A percentile compares a stretch with the other conserved stretches of the same genome.
Conservation (phyloP, 2,888 invertebrate genomes). For the Adela reaumurella region DNA sequence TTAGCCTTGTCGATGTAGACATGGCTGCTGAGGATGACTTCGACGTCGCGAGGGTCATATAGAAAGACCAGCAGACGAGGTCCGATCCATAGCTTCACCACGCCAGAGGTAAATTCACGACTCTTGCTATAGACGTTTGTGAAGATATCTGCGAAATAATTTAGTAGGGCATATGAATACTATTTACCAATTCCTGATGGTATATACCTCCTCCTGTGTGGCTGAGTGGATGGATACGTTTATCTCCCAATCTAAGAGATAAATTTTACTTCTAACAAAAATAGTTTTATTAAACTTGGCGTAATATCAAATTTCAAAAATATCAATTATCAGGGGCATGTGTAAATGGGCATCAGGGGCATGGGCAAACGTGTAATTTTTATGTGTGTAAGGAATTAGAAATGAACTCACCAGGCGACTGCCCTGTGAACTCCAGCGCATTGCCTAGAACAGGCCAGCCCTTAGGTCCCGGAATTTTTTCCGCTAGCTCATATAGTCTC, state of each 20-base stretch:
- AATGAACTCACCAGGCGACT: conserved; percentile 64
- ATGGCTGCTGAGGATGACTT: conserved; percentile 74
- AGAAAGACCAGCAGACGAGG: conserved; percentile 72
- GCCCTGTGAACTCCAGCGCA: conserved; percentile 69
- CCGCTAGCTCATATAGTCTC: conserved; percentile 67
- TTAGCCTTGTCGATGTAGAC: conserved; percentile 77
- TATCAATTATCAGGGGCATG: too few species aligned
- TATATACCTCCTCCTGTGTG: too few species aligned
- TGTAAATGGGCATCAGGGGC: too few species aligned
- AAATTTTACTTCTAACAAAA: too few species aligned
- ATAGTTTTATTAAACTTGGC: too few species aligned
- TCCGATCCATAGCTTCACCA: conserved; percentile 72
- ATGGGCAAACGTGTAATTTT: too few species aligned
- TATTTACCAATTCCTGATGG: too few species aligned
- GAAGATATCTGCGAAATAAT: conserved; percentile 62
- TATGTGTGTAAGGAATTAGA: too few species aligned
- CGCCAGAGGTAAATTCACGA: conserved; percentile 47
- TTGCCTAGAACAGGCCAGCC: conserved; percentile 74
- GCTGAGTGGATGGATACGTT: too few species aligned
- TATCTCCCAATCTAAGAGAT: too few species aligned
- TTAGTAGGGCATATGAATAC: too few species aligned
- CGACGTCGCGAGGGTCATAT: conserved; percentile 73
- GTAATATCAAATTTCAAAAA: too few species aligned
- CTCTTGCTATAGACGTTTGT: conserved; percentile 55
- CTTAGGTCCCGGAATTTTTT: conserved; percentile 67